Base-by-base conservation (phyloP, 2,797 vertebrate species). In the Coilia nasus region DNA sequence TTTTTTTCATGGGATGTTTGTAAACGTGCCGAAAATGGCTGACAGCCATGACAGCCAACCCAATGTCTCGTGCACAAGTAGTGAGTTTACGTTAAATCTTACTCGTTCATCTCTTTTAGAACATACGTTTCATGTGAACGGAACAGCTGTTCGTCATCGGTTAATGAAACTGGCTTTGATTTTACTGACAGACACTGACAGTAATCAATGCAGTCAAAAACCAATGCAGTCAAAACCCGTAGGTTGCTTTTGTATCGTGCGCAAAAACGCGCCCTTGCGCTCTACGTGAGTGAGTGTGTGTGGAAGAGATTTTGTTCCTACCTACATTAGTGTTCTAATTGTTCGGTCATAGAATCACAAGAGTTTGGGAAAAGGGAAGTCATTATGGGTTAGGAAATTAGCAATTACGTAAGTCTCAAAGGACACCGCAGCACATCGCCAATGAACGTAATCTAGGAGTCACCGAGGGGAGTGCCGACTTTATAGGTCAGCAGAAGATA, bases 371-470 rank as follows among this genome's bases (percentile, higher is more conserved):
- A 84, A 81, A n/a, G 56, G 84, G 84, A 85, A 85, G 84, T 85
- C 56, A 82, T 85, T 81, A 85, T 46, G 60, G 54, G 60, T 54
- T 82, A 81, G 84, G 84, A 85, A 85, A 82, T 82, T 62, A 85
- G 67, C 84, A 82, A 85, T 85, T 85, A 85, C 62, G 44, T 57
- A 82, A 82, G 82, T 82, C 81, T 82, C 50, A 56, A 82, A 56
- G 44, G 57, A 64, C 84, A 7, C 19, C 14, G 28, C 31, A 71
- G 64, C 35, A 44, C 15, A 78, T 44, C 71, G 44, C 35, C 35
- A n/a, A 25, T 41, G 31, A 21, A 78, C 35, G 71, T 78, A 78
- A 78, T 44, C 71, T 78, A 78, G 35, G 35, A 78, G 35, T 41
- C 15, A 78, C 31, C 71, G 31, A 78, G 6, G 17, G 15, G 35